Conservation (phyloP, 2,888 invertebrate genomes). For the Eugnorisma glareosa region DNA sequence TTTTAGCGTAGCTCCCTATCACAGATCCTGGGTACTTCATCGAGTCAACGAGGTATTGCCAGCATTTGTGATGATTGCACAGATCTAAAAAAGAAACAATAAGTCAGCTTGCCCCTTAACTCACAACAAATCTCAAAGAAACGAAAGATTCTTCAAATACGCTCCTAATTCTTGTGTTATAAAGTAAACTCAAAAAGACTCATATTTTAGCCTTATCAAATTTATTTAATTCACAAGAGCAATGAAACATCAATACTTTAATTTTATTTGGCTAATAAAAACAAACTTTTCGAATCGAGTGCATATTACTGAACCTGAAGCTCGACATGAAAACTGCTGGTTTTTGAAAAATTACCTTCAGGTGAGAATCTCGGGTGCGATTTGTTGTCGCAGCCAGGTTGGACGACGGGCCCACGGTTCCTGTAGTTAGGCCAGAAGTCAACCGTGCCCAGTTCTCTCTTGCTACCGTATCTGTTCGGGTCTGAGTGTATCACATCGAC, state of each 20-base stretch:
- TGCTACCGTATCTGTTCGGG: conserved; percentile 82
- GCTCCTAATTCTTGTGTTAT: background rate
- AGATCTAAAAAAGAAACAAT: conserved; percentile 78
- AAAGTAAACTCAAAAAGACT: background rate
- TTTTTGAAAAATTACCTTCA: conserved; percentile 70
- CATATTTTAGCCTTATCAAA: background rate
- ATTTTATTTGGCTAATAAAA: background rate
- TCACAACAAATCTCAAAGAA: background rate
- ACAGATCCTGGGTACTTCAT: conserved; percentile 78
- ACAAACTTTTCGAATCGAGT: background rate
- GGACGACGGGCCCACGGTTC: conserved; percentile 73
- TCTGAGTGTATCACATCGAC: conserved; percentile 84
- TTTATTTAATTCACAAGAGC: background rate
- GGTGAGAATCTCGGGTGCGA: conserved; percentile 74
- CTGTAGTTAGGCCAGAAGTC: conserved; percentile 87
- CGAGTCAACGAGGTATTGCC: conserved; percentile 79
- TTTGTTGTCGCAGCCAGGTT: conserved; percentile 80
- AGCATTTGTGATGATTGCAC: conserved; percentile 84
- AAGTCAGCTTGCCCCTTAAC: background rate
- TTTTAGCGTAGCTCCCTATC: conserved; percentile 79
- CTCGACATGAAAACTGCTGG: background rate
- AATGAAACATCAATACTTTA: background rate
- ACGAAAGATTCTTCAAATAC: background rate
- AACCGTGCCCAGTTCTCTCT: conserved; percentile 76
- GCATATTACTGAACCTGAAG: background rate